Evolutionary conservation across 2,797 vertebrate species (phyloP), one percentile per base, ranked within the genome.

Genomic region (Semaprochilodus insignis): DNA sequence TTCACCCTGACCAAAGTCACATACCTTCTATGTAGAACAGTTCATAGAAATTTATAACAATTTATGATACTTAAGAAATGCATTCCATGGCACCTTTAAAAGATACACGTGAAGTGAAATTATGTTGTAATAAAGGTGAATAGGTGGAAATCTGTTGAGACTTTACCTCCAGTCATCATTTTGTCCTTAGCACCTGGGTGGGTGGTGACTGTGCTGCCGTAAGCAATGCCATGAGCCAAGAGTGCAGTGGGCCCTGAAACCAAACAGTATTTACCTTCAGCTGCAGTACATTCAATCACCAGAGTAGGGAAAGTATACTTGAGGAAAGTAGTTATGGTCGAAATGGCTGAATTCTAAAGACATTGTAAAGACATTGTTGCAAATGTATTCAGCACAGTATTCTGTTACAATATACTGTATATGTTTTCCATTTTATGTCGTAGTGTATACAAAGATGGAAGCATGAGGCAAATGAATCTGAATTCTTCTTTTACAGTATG

Each of bases 121-220:
- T 48, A 48, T 48, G 44, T 13, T 11, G 44, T 48, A 1, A 48
- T 48, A 13, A 48, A 0, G 8, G 2, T 54, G 60, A 31, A 21
- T 57, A 48, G 69, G 36, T 54, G 3, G 17, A 54, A 19, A 4
- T 54, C 13, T 6, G 62, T 23, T 23, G 19, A 23, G 1, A 16
- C 14, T 40, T 92, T 95, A 99, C 98, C 96, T 92, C 97, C 97
- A 78, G 90, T 91, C 97, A 99, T 97, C 97, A 99, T 98, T 90
- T 97, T 99, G 85, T 99, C 97, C 89, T 98, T 99, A 87, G 96
- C 96, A 84, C 91, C 93, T 3, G 98, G 98, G 87, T 99, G 98
- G 0, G 97, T 97, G 1, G 98, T 99, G 63, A 99, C 96, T 83
- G 95, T 97, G 92, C 96, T 96, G 89, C 97, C 97, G 57, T 94